A percentile compares a stretch with the other conserved stretches of the same genome.
Conservation (phyloP, 2,113 vertebrate species). For the Poecile atricapillus region DNA sequence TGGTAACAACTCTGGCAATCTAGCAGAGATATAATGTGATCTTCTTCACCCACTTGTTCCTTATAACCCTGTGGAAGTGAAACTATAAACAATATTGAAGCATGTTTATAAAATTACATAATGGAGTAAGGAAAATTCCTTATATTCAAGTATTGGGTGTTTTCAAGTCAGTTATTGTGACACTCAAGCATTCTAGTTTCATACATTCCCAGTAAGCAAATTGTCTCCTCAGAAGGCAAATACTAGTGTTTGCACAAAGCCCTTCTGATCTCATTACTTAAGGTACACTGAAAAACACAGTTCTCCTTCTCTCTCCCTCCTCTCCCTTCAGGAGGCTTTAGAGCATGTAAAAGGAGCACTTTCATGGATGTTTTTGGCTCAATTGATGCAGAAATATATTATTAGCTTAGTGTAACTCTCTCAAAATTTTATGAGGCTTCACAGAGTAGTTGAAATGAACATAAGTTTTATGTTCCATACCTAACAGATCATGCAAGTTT, state of each 20-base stretch:
- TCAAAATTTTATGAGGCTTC: constrained; percentile 59
- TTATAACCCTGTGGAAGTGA: not conserved
- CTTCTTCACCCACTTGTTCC: not conserved
- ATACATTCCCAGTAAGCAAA: not conserved
- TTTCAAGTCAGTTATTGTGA: not conserved
- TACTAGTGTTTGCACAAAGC: not conserved
- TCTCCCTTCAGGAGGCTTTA: not conserved
- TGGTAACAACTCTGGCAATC: not conserved
- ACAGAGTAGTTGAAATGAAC: constrained; percentile 12
- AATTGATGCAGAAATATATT: not conserved
- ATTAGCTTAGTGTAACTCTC: not conserved
- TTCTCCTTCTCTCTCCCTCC: not conserved
- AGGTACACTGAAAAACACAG: not conserved
- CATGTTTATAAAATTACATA: not conserved
- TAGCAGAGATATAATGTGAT: not conserved
- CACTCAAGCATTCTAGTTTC: not conserved
- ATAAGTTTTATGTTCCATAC: constrained; percentile 36
- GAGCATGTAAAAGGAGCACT: not conserved
- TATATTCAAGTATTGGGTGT: not conserved
- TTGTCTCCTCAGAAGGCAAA: not conserved
- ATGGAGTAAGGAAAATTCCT: not conserved
- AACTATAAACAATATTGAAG: not conserved
- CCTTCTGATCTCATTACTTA: not conserved
- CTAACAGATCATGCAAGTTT: constrained; percentile 5
- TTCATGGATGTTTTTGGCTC: constrained; percentile 18